Conservation (phyloP, 2,888 invertebrate species). For the Rhamphomyia laevipes region DNA sequence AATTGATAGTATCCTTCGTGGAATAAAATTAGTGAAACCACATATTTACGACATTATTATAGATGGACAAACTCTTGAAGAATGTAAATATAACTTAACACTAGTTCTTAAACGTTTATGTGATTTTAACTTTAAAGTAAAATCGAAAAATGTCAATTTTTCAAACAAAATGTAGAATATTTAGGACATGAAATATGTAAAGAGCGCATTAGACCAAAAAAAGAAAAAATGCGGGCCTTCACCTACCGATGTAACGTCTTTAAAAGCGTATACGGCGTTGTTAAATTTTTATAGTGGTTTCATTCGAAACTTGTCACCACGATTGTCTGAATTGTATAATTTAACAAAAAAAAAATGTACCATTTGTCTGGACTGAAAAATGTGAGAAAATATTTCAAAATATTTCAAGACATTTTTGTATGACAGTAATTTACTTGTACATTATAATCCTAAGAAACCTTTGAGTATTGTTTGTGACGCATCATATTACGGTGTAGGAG, state of each 20-base stretch:
- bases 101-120: conserved; percentile 5
- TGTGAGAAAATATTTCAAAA: too few species aligned
- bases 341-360: too few species aligned
- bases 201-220: conserved; percentile 10
- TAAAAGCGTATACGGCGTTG: conserved; percentile 13
- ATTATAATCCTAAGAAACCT: conserved; percentile 3
- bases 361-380: too few species aligned
- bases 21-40: background rate
- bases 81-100: conserved; percentile 6
- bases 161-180: conserved; percentile 9
- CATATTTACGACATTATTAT: conserved; percentile 13
- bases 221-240: conserved; percentile 11
- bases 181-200: conserved; percentile 11
- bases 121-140: conserved; percentile 10
- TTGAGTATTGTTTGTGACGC: conserved; percentile 6
- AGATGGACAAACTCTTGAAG: conserved; percentile 2
- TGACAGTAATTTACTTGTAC: too few species aligned
- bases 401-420: too few species aligned
- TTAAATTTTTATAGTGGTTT: conserved; percentile 11
- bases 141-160: conserved; percentile 13
- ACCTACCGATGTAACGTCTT: conserved; percentile 7
- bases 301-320: too few species aligned
- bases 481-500: conserved; percentile 6
- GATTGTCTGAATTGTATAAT: conserved; percentile 2
- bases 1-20: conserved; percentile 2